These are phyloP conservation scores for Penelope pileata DNA, from an alignment of 2,113 vertebrate species.

Conservation along the genomic window DNA sequence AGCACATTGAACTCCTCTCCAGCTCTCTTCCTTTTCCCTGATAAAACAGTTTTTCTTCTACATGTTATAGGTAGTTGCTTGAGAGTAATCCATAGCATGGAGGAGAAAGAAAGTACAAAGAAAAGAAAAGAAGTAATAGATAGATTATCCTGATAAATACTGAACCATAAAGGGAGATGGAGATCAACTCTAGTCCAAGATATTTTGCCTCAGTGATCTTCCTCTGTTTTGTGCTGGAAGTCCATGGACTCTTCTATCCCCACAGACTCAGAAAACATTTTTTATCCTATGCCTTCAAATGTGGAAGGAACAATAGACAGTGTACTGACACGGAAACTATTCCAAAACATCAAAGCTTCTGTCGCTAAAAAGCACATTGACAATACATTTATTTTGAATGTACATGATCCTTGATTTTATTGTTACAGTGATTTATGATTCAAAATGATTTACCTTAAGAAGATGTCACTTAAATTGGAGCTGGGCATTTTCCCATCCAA, in stretches of 20 bases:
- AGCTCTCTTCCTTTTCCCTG: neutral
- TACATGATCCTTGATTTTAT: neutral
- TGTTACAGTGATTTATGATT: slow-evolving; percentile 28
- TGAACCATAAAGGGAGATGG: neutral
- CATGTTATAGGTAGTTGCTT: neutral
- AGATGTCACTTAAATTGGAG: neutral
- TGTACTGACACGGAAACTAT: neutral
- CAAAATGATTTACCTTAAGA: slow-evolving; percentile 8
- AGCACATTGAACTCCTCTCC: neutral
- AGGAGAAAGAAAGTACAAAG: neutral
- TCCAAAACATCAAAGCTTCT: neutral
- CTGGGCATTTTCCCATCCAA: neutral
- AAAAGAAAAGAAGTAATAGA: neutral
- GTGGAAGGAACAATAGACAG: neutral
- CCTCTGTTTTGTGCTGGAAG: neutral
- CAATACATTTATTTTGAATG: neutral
- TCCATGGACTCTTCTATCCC: neutral
- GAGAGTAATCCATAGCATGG: neutral
- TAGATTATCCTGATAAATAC: neutral
- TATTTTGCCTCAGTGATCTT: neutral
- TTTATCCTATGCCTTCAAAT: neutral
- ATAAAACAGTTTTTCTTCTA: neutral
- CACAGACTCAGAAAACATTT: neutral
- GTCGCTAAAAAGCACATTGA: neutral
- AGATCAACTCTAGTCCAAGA: neutral